Conservation (phyloP, 1,140 invertebrate genomes). For the Papilio xuthus region DNA sequence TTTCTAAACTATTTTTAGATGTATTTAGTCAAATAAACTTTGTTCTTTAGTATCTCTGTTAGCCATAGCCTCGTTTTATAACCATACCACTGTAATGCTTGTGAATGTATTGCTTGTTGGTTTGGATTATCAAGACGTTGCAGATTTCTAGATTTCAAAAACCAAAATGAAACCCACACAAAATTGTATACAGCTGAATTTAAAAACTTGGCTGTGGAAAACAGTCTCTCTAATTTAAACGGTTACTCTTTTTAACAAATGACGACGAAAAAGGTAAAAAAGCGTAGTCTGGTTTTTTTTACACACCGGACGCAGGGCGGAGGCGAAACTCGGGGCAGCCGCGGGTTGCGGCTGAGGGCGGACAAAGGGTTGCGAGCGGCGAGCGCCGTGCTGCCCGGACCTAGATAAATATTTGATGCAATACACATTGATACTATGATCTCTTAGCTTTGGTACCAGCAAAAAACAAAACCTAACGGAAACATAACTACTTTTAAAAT, state of each 20-base stretch:
- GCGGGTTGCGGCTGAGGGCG: not conserved
- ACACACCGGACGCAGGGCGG: not conserved
- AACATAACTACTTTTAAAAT: no score
- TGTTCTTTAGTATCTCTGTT: no score
- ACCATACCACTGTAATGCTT: no score
- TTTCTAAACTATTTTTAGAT: no score
- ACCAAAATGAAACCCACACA: not conserved
- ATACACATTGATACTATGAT: constrained; percentile 18
- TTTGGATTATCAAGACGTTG: no score
- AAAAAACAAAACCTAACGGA: not conserved
- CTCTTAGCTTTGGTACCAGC: not conserved
- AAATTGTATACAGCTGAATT: not conserved
- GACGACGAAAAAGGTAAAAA: not conserved
- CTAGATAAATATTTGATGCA: constrained; percentile 25
- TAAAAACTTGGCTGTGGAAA: not conserved
- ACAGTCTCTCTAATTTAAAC: not conserved
- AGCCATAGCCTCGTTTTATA: no score
- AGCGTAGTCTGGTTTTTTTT: constrained; percentile 14
- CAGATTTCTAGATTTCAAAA: not conserved
- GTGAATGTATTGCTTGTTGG: no score
- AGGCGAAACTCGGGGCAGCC: not conserved
- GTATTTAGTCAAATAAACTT: no score
- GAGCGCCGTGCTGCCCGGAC: not conserved
- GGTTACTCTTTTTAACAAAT: constrained; percentile 1
- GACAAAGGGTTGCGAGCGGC: constrained; percentile 3